phyloP scores from a whole-genome alignment of 2,888 invertebrate species.

The Myopa testacea region DNA sequence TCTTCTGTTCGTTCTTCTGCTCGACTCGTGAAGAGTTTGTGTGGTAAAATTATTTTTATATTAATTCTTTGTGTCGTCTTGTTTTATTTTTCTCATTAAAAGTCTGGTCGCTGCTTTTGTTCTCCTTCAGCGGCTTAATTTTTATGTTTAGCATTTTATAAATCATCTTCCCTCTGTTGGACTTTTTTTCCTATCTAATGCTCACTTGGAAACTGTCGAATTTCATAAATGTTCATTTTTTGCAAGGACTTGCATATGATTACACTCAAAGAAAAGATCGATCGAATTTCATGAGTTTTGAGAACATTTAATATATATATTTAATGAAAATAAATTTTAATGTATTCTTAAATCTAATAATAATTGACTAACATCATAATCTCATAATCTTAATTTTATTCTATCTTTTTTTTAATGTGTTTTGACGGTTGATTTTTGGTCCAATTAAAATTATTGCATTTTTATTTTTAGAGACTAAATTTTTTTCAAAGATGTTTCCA shows the following conservation, averaged over 20 bases:
- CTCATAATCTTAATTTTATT: too few relatives aligned
- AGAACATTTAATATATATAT: not conserved
- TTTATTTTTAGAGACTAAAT: too few relatives aligned
- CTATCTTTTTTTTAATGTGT: too few relatives aligned
- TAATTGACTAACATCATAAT: too few relatives aligned
- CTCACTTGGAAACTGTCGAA: not conserved
- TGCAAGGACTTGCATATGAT: not conserved
- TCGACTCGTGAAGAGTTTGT: not conserved
- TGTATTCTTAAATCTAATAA: not conserved
- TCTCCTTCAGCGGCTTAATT: not conserved
- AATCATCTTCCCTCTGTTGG: not conserved
- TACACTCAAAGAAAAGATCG: not conserved
- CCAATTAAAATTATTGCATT: too few relatives aligned
- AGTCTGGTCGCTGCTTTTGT: conserved; percentile 4
- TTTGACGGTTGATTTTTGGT: too few relatives aligned
- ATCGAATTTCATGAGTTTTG: not conserved
- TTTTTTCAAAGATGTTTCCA: too few relatives aligned
- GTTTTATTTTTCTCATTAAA: not conserved
- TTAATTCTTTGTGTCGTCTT: not conserved
- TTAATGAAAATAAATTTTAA: not conserved
- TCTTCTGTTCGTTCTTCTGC: not conserved
- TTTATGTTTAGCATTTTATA: conserved; percentile 17
- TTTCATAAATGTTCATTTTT: conserved; percentile 6
- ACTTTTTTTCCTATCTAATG: not conserved
- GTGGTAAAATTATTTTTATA: conserved; percentile 15